These are phyloP conservation scores for Alitta virens DNA, from an alignment of 2,888 invertebrate genomes.

Conservation along the genomic window DNA sequence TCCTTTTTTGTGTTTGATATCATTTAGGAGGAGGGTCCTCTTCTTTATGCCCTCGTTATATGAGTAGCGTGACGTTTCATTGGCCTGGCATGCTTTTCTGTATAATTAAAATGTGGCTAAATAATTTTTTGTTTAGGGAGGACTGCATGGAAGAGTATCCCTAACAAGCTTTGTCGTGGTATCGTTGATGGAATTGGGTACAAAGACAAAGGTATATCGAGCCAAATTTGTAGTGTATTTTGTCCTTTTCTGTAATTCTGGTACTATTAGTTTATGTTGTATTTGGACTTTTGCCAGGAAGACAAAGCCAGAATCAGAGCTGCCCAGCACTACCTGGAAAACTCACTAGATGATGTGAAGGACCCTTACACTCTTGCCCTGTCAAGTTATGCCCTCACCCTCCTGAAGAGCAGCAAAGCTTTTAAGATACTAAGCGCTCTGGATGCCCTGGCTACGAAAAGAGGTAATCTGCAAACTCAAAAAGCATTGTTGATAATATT, in stretches of 20 bases:
- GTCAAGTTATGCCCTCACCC: constrained; percentile 39
- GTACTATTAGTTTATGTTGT: too few species aligned
- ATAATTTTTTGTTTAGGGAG: constrained; percentile 58
- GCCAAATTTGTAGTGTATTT: too few species aligned
- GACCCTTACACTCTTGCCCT: constrained; percentile 40
- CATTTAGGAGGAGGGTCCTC: too few species aligned
- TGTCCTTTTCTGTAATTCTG: too few species aligned
- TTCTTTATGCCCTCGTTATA: too few species aligned
- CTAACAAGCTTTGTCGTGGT: constrained; percentile 76
- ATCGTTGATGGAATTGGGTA: constrained; percentile 66
- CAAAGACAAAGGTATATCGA: neutral
- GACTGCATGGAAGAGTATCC: constrained; percentile 68
- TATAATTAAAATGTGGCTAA: neutral
- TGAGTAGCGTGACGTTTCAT: too few species aligned
- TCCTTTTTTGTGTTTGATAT: neutral
- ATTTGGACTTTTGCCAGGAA: constrained; percentile 1
- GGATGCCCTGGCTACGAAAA: constrained; percentile 17
- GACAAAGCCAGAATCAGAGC: neutral
- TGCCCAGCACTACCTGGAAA: constrained; percentile 20
- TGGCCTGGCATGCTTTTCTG: too few species aligned
- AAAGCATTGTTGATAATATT: too few species aligned
- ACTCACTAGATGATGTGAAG: neutral
- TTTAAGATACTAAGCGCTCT: constrained; percentile 10
- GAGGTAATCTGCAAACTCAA: constrained; percentile 8
- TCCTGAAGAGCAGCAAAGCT: constrained; percentile 25